Conservation (phyloP, 1,140 invertebrate genomes). For the Panagrolaimus sp. region DNA sequence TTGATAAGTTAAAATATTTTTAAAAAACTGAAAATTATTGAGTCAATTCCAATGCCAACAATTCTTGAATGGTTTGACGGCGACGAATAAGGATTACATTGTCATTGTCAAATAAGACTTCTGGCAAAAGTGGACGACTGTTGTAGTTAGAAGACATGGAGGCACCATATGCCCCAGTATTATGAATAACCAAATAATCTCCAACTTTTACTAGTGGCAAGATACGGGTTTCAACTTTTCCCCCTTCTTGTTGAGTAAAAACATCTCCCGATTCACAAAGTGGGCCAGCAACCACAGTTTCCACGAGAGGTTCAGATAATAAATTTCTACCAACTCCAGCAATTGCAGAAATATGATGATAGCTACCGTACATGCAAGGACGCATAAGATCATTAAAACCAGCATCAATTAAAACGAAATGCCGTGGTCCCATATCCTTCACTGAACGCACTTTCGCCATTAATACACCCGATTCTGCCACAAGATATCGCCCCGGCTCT, state of each 20-base stretch:
- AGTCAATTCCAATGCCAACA: neutral
- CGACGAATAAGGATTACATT: neutral
- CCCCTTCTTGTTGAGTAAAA: constrained; percentile 7
- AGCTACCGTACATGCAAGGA: constrained; percentile 12
- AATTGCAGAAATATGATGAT: neutral
- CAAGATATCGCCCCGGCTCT: constrained; percentile 20
- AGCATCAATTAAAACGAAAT: constrained; percentile 21
- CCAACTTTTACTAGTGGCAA: constrained; percentile 3
- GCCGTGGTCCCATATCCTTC: neutral
- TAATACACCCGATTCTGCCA: constrained; percentile 20
- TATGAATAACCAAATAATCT: constrained; percentile 10
- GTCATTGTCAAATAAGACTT: constrained; percentile 19
- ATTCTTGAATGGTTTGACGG: neutral
- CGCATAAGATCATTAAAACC: constrained; percentile 25
- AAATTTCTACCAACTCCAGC: no score
- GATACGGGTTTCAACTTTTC: neutral
- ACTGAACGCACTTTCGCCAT: neutral
- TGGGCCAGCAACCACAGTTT: constrained; percentile 16
- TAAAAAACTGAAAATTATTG: neutral
- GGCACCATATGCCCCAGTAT: constrained; percentile 18
- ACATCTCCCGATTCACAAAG: constrained; percentile 20
- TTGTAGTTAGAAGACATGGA: constrained; percentile 22
- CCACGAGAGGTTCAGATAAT: no score
- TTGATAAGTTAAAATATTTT: no score
- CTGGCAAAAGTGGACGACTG: constrained; percentile 9